These are phyloP conservation scores for Lates japonicus DNA, from an alignment of 2,797 vertebrate genomes.

Conservation along the genomic window DNA sequence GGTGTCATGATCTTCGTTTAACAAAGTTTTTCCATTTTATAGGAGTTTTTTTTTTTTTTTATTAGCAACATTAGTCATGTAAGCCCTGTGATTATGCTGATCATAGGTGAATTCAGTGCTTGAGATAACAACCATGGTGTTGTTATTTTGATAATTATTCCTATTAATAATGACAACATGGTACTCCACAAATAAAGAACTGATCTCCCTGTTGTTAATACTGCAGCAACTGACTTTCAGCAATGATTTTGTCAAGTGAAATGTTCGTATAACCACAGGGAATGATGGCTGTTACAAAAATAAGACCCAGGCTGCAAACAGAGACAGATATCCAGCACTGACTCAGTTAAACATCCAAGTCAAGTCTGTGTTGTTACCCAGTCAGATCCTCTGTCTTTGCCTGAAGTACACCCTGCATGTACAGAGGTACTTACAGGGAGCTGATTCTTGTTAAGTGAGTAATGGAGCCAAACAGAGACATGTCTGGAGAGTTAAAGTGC, in stretches of 20 bases:
- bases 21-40: neutral
- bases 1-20: too few species aligned
- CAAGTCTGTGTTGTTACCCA: constrained; percentile 28
- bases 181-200: neutral
- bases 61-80: neutral
- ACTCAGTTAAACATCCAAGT: constrained; percentile 26
- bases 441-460: constrained; percentile 68
- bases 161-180: neutral
- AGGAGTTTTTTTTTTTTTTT: neutral
- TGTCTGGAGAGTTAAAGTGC: constrained; percentile 64
- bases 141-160: neutral
- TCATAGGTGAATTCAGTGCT: neutral
- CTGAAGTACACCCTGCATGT: constrained; percentile 45
- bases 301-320: neutral
- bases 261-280: neutral
- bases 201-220: neutral
- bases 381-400: constrained; percentile 31
- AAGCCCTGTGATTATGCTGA: neutral
- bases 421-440: constrained; percentile 55
- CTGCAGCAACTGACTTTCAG: neutral
- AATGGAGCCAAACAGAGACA: constrained; percentile 62
- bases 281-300: neutral
- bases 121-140: neutral
- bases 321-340: neutral
- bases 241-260: neutral